Evolutionary conservation across 2,113 vertebrate species (phyloP).

Genomic region (Lipotes vexillifer): DNA sequence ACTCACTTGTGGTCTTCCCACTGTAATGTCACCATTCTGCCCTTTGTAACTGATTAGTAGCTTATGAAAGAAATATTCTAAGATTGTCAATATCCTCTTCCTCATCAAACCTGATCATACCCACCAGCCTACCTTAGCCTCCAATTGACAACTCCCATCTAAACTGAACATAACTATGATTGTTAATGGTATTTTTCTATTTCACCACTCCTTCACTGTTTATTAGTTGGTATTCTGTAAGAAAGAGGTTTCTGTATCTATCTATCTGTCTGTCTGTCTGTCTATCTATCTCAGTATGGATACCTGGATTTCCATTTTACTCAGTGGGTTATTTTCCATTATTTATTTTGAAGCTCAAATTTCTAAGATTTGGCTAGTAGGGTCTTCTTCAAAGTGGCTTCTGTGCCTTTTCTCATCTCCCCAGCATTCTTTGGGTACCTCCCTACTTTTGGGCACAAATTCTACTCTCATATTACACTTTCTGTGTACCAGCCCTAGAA

Average conservation of each 20-base stretch:
- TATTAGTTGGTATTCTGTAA: neutral
- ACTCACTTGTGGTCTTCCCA: neutral
- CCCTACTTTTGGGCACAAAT: neutral
- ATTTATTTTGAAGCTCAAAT: conserved; percentile 1
- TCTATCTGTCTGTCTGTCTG: too few relatives aligned
- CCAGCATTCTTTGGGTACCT: neutral
- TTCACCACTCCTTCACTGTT: neutral
- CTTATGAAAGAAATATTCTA: neutral
- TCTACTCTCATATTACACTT: neutral
- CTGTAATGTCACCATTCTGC: neutral
- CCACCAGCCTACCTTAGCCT: neutral
- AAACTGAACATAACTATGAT: neutral
- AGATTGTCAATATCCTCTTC: conserved; percentile 5
- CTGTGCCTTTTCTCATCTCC: neutral
- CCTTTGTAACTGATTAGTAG: neutral
- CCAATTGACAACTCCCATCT: neutral
- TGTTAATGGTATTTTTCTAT: neutral
- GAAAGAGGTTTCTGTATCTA: neutral
- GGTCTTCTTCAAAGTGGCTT: neutral
- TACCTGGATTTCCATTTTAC: neutral
- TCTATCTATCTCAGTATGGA: neutral
- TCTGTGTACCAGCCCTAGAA: neutral
- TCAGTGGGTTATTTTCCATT: neutral
- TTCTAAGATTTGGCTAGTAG: neutral
- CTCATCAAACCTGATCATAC: neutral